Percentiles rank a stretch among this genome's conserved stretches.
These are phyloP conservation scores for Labeo calbasu DNA, from an alignment of 2,797 vertebrate species.

Conservation along the genomic window DNA sequence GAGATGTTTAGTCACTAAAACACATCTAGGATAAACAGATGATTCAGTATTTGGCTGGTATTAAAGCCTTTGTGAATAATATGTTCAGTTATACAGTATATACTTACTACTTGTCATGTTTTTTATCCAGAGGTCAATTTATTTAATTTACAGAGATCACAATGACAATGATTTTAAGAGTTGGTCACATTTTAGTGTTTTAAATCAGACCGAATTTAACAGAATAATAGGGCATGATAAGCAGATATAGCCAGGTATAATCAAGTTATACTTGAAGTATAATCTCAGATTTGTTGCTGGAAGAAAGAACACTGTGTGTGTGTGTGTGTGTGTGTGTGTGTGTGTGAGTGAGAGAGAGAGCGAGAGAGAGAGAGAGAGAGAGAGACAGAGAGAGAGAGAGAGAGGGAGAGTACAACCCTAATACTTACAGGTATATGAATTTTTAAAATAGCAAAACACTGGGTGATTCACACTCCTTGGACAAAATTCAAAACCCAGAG, in stretches of 20 bases:
- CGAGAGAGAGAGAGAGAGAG: not conserved
- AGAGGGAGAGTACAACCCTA: slow-evolving; percentile 11
- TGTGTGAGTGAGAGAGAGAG: not conserved
- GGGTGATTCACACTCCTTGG: slow-evolving; percentile 62
- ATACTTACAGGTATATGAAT: slow-evolving; percentile 63
- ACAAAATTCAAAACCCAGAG: not conserved
- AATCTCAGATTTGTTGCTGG: not conserved
- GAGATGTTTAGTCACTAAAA: slow-evolving; percentile 10
- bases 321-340: slow-evolving; percentile 17
- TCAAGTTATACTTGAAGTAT: not conserved
- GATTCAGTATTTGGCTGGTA: not conserved
- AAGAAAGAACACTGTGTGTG: slow-evolving; percentile 16
- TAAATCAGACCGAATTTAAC: not conserved
- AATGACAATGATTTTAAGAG: not conserved
- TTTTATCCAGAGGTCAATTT: not conserved
- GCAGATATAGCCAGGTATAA: not conserved
- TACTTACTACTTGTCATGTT: not conserved
- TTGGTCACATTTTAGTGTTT: not conserved
- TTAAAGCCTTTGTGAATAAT: not conserved
- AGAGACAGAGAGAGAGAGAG: not conserved
- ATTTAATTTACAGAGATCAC: not conserved
- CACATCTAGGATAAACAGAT: not conserved
- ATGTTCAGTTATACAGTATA: not conserved
- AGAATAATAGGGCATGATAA: not conserved
- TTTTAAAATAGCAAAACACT: slow-evolving; percentile 70